A percentile compares a stretch with the other conserved stretches of the same genome.
Conservation (phyloP, 2,888 invertebrate species). For the Ashinkailepas kermadecensis region DNA sequence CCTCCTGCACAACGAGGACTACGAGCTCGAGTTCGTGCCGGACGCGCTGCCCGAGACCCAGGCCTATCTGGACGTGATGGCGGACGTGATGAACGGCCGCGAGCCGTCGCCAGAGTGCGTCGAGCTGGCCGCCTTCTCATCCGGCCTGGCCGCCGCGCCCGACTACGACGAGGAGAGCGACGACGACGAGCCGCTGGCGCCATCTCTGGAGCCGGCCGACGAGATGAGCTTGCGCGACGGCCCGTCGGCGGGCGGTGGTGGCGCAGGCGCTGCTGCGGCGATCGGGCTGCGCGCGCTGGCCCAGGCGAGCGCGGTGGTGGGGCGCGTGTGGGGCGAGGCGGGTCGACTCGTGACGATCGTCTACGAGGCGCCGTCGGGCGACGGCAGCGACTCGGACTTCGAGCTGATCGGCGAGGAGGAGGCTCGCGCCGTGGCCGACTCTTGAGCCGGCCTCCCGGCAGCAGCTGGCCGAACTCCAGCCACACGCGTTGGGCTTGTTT, state of each 20-base stretch:
- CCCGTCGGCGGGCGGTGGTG: neutral
- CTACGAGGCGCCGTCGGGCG: neutral
- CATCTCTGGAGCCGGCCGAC: neutral
- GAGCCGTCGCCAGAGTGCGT: neutral
- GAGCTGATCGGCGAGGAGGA: constrained; percentile 6
- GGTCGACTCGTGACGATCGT: neutral
- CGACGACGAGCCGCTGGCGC: neutral
- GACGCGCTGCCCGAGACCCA: neutral
- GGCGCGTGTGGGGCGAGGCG: neutral
- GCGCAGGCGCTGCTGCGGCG: neutral
- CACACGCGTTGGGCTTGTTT: too few relatives aligned
- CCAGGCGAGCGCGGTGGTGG: neutral
- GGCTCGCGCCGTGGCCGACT: neutral
- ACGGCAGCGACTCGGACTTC: neutral
- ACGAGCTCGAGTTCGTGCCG: neutral
- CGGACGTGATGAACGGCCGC: neutral
- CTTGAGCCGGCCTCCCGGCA: too few relatives aligned
- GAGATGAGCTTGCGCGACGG: neutral
- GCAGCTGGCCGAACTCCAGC: too few relatives aligned
- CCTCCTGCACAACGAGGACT: neutral
- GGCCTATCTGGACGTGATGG: constrained; percentile 3
- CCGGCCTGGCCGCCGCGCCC: neutral
- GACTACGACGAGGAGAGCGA: neutral
- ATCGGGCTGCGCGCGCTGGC: neutral
- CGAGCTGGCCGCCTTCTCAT: neutral